These are phyloP conservation scores for Fragum sueziense DNA, from an alignment of 2,888 invertebrate species.

Conservation along the genomic window DNA sequence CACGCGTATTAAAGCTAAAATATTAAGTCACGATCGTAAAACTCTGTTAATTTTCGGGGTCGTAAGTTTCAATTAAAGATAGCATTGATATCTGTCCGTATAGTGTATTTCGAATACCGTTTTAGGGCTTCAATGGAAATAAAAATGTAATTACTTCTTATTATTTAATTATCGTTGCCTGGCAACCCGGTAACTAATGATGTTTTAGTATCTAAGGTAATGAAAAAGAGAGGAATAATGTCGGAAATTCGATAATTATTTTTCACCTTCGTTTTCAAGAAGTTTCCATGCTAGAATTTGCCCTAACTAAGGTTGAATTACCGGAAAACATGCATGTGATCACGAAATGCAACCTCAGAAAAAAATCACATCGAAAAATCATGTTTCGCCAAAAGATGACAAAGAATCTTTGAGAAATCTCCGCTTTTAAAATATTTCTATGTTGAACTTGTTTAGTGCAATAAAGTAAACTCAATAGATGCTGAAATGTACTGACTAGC, in stretches of 20 bases:
- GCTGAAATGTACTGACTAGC: too few species aligned
- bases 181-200: constrained; percentile 55
- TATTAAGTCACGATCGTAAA: not conserved
- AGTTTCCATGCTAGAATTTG: not conserved
- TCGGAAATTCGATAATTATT: constrained; percentile 57
- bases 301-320: too few species aligned
- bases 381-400: too few species aligned
- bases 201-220: constrained; percentile 54
- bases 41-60: not conserved
- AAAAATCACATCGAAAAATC: too few species aligned
- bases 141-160: constrained; percentile 54
- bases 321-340: too few species aligned
- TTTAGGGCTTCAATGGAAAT: constrained; percentile 48
- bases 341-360: too few species aligned
- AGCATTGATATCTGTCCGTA: not conserved
- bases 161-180: constrained; percentile 62
- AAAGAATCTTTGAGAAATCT: too few species aligned
- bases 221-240: constrained; percentile 57
- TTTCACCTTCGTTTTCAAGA: constrained; percentile 32
- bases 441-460: too few species aligned
- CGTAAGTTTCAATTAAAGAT: constrained; percentile 42
- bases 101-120: constrained; percentile 35
- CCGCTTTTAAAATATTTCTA: too few species aligned
- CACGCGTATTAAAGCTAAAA: not conserved
- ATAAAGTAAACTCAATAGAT: too few species aligned